Conservation (phyloP, 2,797 vertebrate species). For the Hipposideros larvatus region DNA sequence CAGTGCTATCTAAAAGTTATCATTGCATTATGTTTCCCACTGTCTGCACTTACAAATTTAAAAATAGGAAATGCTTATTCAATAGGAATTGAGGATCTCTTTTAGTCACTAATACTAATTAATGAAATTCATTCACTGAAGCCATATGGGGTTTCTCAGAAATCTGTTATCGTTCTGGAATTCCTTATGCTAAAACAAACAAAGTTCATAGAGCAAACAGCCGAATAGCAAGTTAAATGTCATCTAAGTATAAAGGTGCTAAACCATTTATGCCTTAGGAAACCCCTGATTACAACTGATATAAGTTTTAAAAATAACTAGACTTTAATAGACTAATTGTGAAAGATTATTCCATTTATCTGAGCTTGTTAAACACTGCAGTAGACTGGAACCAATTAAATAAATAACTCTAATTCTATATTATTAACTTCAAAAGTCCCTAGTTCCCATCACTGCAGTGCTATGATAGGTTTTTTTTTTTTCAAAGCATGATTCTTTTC, state of each 20-base stretch:
- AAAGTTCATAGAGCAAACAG: constrained; percentile 66
- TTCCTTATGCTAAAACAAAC: constrained; percentile 68
- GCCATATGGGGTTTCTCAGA: constrained; percentile 15
- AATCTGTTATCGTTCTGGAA: constrained; percentile 7
- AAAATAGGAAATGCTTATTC: constrained; percentile 40
- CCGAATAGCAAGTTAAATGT: neutral
- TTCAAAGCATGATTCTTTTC: constrained; percentile 34
- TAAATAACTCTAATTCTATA: constrained; percentile 85
- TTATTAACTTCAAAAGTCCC: constrained; percentile 85
- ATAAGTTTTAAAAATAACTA: constrained; percentile 73
- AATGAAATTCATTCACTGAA: constrained; percentile 29
- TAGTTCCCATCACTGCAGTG: constrained; percentile 63
- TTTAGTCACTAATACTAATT: constrained; percentile 39
- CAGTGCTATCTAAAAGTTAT: neutral
- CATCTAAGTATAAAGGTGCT: constrained; percentile 43
- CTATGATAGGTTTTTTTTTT: constrained; percentile 72
- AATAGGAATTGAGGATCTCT: neutral
- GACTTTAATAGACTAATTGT: constrained; percentile 85
- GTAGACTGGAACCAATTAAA: constrained; percentile 87
- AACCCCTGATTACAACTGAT: constrained; percentile 36
- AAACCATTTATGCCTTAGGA: constrained; percentile 43
- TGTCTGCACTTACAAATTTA: neutral
- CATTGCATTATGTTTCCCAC: neutral
- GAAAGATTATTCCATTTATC: constrained; percentile 85
- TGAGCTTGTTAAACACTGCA: constrained; percentile 84